A percentile compares a stretch with the other conserved stretches of the same genome.
These are phyloP conservation scores for Spodoptera littoralis DNA, from an alignment of 2,888 invertebrate species.

Conservation along the genomic window DNA sequence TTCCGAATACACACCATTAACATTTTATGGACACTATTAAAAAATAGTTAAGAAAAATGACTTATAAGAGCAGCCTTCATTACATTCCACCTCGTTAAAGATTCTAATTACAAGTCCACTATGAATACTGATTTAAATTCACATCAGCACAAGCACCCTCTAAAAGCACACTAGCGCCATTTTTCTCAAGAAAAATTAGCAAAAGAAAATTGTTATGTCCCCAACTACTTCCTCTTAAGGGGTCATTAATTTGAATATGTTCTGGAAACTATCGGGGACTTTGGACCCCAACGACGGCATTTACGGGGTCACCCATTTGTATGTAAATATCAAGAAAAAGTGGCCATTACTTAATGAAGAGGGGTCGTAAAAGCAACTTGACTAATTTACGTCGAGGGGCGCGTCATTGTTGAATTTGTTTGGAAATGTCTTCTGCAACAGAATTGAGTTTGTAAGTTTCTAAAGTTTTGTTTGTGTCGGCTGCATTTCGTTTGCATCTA, in stretches of 20 bases:
- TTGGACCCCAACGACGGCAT: constrained; percentile 23
- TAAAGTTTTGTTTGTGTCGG: constrained; percentile 21
- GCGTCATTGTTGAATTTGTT: constrained; percentile 16
- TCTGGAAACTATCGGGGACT: constrained; percentile 25
- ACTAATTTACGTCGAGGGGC: constrained; percentile 23
- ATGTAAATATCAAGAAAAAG: constrained; percentile 49
- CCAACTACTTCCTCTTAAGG: constrained; percentile 28
- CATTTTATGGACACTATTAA: too few species aligned
- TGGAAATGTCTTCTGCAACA: constrained; percentile 25
- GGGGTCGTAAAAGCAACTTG: constrained; percentile 42
- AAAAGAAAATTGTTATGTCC: constrained; percentile 30
- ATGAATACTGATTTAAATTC: constrained; percentile 37
- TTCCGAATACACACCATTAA: too few species aligned
- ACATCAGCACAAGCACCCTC: constrained; percentile 24
- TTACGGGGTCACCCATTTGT: constrained; percentile 40
- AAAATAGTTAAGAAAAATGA: too few species aligned
- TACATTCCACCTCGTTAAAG: too few species aligned
- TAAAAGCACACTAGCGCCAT: constrained; percentile 22
- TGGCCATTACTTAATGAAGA: constrained; percentile 37
- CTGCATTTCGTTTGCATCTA: constrained; percentile 13
- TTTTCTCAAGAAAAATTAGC: constrained; percentile 41
- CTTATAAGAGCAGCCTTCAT: too few species aligned
- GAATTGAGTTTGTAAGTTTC: constrained; percentile 7
- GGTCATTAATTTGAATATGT: constrained; percentile 45
- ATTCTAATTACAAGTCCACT: constrained; percentile 20